A percentile compares a stretch with the other conserved stretches of the same genome.
Conservation (phyloP, 2,797 vertebrate species). For the Myotis myotis region DNA sequence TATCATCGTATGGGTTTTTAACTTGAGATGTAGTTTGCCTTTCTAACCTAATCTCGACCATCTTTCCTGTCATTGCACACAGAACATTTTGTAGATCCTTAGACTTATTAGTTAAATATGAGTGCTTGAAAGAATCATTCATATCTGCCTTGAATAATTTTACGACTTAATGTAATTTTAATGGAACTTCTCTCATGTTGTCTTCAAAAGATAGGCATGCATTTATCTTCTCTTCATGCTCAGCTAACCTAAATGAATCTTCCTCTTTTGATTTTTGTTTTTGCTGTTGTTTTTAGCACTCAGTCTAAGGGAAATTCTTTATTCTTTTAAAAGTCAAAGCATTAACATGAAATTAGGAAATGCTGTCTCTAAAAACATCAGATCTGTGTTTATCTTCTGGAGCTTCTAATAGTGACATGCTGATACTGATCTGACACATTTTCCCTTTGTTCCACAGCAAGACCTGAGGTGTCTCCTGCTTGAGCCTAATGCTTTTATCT, state of each 20-base stretch:
- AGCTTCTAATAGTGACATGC: not conserved
- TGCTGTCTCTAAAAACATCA: not conserved
- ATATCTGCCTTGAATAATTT: constrained; percentile 58
- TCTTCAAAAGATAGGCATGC: constrained; percentile 5
- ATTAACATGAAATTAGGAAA: constrained; percentile 39
- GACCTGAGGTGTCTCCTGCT: not conserved
- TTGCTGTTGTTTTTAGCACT: constrained; percentile 40
- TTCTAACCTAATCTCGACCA: constrained; percentile 35
- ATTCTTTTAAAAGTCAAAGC: constrained; percentile 53
- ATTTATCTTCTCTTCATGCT: constrained; percentile 37
- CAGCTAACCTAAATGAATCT: constrained; percentile 29
- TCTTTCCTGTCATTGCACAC: constrained; percentile 34
- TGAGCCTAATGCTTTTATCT: not conserved
- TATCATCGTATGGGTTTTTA: constrained; percentile 53
- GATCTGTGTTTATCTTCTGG: not conserved
- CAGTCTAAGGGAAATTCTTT: constrained; percentile 8
- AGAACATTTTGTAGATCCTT: constrained; percentile 48
- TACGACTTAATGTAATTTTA: constrained; percentile 43
- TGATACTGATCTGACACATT: not conserved
- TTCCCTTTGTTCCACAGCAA: not conserved
- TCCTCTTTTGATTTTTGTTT: constrained; percentile 41
- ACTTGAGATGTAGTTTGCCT: constrained; percentile 54
- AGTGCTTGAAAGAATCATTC: constrained; percentile 46
- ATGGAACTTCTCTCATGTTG: constrained; percentile 42
- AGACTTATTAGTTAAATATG: constrained; percentile 55